A percentile compares a stretch with the other conserved stretches of the same genome.
phyloP scores from a whole-genome alignment of 2,888 invertebrate species.

The Drosophila mayaguana region DNA sequence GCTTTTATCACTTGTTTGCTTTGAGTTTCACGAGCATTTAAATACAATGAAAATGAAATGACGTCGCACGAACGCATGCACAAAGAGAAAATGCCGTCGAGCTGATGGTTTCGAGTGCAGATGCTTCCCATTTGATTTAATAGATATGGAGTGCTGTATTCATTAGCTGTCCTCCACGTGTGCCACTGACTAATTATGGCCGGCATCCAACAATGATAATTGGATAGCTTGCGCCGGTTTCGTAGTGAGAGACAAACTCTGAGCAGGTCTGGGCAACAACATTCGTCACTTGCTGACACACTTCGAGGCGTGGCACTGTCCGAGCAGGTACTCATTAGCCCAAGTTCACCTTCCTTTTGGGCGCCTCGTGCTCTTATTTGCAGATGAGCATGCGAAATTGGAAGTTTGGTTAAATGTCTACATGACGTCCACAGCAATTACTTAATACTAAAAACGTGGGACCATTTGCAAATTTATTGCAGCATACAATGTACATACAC shows the following conservation, averaged over 20 bases:
- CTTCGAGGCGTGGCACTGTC: background rate
- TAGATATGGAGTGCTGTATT: slow-evolving; percentile 11
- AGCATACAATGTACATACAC: slow-evolving; percentile 15
- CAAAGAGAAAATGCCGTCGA: slow-evolving; percentile 14
- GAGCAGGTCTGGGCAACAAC: slow-evolving; percentile 10
- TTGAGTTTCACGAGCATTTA: slow-evolving; percentile 66
- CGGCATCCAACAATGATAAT: slow-evolving; percentile 7
- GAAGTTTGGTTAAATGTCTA: background rate
- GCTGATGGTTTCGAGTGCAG: background rate
- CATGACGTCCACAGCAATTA: slow-evolving; percentile 36
- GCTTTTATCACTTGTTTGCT: slow-evolving; percentile 72
- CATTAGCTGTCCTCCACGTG: background rate
- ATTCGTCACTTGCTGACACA: slow-evolving; percentile 10
- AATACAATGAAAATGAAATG: slow-evolving; percentile 50
- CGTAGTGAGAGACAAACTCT: background rate
- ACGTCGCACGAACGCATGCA: background rate
- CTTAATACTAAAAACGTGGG: slow-evolving; percentile 53
- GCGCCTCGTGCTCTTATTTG: slow-evolving; percentile 3
- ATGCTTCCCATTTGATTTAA: background rate
- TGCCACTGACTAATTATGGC: slow-evolving; percentile 17
- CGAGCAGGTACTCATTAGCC: slow-evolving; percentile 33
- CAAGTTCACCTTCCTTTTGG: slow-evolving; percentile 39
- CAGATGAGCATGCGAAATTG: background rate
- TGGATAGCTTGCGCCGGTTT: slow-evolving; percentile 9
- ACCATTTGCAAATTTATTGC: slow-evolving; percentile 56